Evolutionary conservation across 1,140 invertebrate genomes (phyloP), one percentile per base, ranked within the genome.

Genomic region (Steinernema khuongi): DNA sequence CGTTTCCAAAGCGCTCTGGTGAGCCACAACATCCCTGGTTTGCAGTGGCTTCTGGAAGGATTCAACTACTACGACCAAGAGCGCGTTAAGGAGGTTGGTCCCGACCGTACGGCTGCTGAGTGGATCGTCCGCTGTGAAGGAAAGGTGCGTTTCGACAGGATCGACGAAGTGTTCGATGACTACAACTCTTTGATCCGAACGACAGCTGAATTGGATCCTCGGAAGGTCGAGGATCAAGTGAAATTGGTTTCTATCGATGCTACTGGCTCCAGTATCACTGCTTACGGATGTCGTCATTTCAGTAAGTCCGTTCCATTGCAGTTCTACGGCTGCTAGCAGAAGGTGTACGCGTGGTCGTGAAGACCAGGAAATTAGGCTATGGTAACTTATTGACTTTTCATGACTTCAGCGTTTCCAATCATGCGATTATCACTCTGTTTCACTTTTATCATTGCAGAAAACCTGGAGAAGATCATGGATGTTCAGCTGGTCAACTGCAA

Each of bases 81-180:
- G 2, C 86, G 92, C 78, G 88, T 93, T 31, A 89, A 91, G 85
- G 85, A 88, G 79, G 88, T 93, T 73, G 93, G 93, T 0, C 89
- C 93, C 1, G 92, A 95, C 85, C 83, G 90, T 81, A 91, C 91
- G n/a, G 94, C 92, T 87, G 92, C 93, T 1, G 93, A 95, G 87
- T 95, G 93, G 94, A 87, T 94, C 14, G 78, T 86, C 31, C 70
- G 82, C 68, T 83, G 81, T 69, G 81, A 77, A 29, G 80, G 80
- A 4, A 66, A 2, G n/a, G 72, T 81, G 36, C 77, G 79, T 33
- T 81, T 80, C 36, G 70, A 80, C 28, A 41, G 72, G 26, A 78
- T 78, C 17, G 73, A 74, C 22, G 74, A 77, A 19, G 41, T 19
- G 14, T 81, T 81, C 43, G 72, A 67, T 18, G 79, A 81, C 67